phyloP scores from a whole-genome alignment of 2,797 vertebrate genomes.

The Rhynchotus rufescens region DNA sequence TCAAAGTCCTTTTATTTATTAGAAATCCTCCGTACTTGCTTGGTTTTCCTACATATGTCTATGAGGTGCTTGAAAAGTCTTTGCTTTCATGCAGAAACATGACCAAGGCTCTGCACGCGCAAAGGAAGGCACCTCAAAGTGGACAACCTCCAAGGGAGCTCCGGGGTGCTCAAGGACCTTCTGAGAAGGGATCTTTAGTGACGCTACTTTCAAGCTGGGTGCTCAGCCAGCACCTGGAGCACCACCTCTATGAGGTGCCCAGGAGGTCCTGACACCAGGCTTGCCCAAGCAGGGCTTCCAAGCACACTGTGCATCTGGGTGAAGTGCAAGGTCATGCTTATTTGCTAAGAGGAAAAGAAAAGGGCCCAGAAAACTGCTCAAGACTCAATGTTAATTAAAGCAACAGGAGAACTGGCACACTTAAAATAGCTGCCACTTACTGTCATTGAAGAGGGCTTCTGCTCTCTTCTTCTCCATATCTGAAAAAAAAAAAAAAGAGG shows the following conservation, averaged over 20 bases:
- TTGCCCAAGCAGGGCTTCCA: not conserved
- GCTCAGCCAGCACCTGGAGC: no score
- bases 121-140: not conserved
- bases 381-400: not conserved
- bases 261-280: not conserved
- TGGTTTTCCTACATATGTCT: not conserved
- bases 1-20: not conserved
- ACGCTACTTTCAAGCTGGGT: not conserved
- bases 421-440: slow-evolving; percentile 69
- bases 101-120: not conserved
- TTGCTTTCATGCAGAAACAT: not conserved
- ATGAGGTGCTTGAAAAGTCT: not conserved
- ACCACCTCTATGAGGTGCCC: not conserved
- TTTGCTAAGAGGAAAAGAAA: not conserved
- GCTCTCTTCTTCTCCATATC: slow-evolving; percentile 53
- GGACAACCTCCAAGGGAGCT: not conserved
- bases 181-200: not conserved
- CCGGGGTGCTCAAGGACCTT: not conserved
- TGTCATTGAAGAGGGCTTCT: slow-evolving; percentile 78
- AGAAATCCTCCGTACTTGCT: not conserved
- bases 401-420: not conserved
- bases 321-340: not conserved
- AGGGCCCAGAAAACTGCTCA: not conserved
- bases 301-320: not conserved
- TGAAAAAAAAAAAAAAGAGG: slow-evolving; percentile 56